Percentiles rank a stretch among this genome's conserved stretches.
Conservation (phyloP, 2,113 vertebrate species). For the Mirza zaza region DNA sequence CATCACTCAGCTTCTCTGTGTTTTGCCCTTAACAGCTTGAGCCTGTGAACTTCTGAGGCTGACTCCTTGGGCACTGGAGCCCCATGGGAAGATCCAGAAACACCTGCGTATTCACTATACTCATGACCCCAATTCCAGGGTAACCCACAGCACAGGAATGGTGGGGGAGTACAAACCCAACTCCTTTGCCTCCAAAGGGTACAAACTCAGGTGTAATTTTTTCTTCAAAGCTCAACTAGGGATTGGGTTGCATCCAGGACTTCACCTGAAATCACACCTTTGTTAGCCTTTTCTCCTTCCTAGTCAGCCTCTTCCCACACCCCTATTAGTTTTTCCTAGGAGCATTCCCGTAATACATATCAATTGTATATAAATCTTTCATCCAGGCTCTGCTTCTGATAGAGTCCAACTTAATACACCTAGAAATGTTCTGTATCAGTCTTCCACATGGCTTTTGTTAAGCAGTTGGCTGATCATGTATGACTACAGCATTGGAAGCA, state of each 20-base stretch:
- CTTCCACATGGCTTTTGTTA: neutral
- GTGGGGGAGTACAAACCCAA: neutral
- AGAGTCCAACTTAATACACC: neutral
- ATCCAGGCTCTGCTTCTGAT: neutral
- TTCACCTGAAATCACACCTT: neutral
- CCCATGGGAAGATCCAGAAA: neutral
- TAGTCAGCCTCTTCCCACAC: fast-evolving
- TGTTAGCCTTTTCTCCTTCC: neutral
- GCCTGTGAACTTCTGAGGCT: neutral
- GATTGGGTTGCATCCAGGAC: fast-evolving
- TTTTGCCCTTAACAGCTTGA: neutral
- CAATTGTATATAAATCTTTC: neutral
- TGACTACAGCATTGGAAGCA: neutral
- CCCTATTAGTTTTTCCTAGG: neutral
- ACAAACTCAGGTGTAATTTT: neutral
- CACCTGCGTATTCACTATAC: neutral
- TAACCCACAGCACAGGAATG: neutral
- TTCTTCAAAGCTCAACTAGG: neutral
- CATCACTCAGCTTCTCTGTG: neutral
- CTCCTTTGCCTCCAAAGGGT: neutral
- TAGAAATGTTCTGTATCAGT: neutral
- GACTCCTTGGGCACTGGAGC: fast-evolving
- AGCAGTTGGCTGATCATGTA: neutral
- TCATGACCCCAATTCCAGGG: fast-evolving
- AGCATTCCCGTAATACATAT: neutral